These are phyloP conservation scores for Somateria mollissima DNA, from an alignment of 2,797 vertebrate genomes.

Conservation along the genomic window DNA sequence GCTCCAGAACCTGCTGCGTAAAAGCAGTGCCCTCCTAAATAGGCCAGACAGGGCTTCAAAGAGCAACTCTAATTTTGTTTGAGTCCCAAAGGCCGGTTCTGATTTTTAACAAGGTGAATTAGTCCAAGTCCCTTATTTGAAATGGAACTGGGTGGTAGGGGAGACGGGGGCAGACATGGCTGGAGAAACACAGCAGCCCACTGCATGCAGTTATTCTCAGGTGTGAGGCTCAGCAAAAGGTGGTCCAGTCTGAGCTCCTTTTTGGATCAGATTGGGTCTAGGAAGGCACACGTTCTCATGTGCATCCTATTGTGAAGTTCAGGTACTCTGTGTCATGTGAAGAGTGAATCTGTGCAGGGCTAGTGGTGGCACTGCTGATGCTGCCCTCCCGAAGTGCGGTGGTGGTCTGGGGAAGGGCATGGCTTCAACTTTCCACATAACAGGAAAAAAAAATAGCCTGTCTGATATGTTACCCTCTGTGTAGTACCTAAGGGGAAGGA, in stretches of 20 bases:
- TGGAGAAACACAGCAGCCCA: neutral
- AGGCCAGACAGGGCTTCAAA: conserved; percentile 32
- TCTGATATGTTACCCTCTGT: neutral
- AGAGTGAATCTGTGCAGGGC: neutral
- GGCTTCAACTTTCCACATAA: neutral
- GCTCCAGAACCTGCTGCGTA: neutral
- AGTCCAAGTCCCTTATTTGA: neutral
- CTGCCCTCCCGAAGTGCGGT: neutral
- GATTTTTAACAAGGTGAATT: conserved; percentile 32
- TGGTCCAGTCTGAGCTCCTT: neutral
- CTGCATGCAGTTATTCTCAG: neutral
- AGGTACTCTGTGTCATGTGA: neutral
- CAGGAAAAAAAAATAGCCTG: neutral
- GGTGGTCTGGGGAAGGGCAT: neutral
- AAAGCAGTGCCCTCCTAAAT: conserved; percentile 15
- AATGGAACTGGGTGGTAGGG: neutral
- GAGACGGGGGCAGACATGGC: neutral
- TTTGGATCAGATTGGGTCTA: neutral
- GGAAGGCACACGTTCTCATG: neutral
- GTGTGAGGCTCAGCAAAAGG: neutral
- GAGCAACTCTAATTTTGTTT: neutral
- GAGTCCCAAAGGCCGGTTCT: neutral
- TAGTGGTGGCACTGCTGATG: neutral
- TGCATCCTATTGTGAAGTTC: neutral
- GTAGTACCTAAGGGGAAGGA: neutral